phyloP scores from a whole-genome alignment of 2,113 vertebrate species.

The Emberiza fucata region DNA sequence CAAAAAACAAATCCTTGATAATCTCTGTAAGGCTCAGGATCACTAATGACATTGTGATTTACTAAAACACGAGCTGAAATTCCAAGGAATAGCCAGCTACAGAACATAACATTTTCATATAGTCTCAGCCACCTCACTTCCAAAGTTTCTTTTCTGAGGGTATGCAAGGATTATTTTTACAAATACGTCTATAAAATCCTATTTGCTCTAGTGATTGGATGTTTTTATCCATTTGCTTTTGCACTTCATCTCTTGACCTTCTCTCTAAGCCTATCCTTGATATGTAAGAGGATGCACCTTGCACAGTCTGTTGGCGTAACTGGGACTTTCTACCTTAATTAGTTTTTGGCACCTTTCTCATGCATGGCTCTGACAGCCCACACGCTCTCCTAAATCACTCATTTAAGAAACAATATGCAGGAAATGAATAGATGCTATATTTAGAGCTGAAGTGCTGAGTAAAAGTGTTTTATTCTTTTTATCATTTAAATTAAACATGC shows the following conservation, averaged over 20 bases:
- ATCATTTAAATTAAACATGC: conserved; percentile 53
- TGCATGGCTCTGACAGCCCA: background rate
- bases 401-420: conserved; percentile 53
- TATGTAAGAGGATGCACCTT: background rate
- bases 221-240: background rate
- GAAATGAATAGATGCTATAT: conserved; percentile 53
- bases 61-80: background rate
- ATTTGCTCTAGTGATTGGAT: background rate
- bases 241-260: background rate
- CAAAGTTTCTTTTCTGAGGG: background rate
- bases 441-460: conserved; percentile 46
- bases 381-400: background rate
- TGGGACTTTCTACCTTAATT: conserved; percentile 33
- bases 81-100: background rate
- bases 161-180: background rate
- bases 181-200: background rate
- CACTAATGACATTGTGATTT: background rate
- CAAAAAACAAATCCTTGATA: background rate
- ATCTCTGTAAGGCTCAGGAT: background rate
- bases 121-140: background rate
- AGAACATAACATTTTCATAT: background rate
- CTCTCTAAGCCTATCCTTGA: background rate
- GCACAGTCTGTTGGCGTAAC: background rate
- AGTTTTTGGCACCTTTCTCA: conserved; percentile 17
- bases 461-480: conserved; percentile 53